These are phyloP conservation scores for Carassius gibelio DNA, from an alignment of 2,113 vertebrate species.

Conservation along the genomic window DNA sequence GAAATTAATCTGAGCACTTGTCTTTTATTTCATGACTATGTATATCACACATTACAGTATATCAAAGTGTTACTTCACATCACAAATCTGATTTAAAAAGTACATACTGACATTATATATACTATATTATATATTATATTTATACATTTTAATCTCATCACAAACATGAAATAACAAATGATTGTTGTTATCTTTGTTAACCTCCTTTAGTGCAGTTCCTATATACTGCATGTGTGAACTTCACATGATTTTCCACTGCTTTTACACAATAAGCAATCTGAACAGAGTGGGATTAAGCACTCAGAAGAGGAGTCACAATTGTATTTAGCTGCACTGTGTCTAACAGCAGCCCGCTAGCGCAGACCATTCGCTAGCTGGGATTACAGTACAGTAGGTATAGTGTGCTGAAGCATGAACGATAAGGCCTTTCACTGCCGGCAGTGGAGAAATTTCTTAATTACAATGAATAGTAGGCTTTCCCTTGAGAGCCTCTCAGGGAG, in stretches of 20 bases:
- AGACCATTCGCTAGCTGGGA: constrained; percentile 29
- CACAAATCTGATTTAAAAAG: neutral
- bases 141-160: neutral
- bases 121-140: neutral
- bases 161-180: neutral
- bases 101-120: neutral
- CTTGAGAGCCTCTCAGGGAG: constrained; percentile 28
- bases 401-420: constrained; percentile 25
- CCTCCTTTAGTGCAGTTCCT: neutral
- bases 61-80: neutral
- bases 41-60: neutral
- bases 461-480: constrained; percentile 49
- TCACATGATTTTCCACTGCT: neutral
- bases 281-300: constrained; percentile 1
- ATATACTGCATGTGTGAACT: neutral
- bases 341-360: neutral
- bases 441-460: constrained; percentile 53
- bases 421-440: constrained; percentile 7
- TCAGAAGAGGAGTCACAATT: constrained; percentile 20
- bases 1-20: neutral
- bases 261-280: neutral
- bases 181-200: neutral
- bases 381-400: constrained; percentile 43
- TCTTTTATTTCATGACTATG: neutral
- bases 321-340: neutral